These are phyloP conservation scores for Epinephelus fuscoguttatus DNA, from an alignment of 2,113 vertebrate species.

Conservation along the genomic window DNA sequence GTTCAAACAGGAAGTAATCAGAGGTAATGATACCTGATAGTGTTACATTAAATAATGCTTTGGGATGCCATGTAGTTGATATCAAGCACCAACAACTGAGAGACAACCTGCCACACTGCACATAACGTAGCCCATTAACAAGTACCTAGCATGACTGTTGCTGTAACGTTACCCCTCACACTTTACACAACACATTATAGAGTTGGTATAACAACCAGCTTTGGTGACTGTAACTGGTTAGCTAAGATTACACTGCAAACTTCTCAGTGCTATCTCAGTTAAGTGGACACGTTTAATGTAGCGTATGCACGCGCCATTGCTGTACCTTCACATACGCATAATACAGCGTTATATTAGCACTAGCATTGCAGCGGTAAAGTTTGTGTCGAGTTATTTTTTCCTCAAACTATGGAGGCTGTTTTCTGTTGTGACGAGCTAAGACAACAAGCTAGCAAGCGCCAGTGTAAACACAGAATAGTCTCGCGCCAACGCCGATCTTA, in stretches of 20 bases:
- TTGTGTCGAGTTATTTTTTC: neutral
- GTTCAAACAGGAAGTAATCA: neutral
- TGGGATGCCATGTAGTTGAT: neutral
- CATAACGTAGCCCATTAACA: neutral
- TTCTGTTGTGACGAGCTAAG: neutral
- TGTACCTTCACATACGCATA: neutral
- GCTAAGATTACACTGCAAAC: neutral
- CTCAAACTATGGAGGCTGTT: neutral
- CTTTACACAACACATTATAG: neutral
- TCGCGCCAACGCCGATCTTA: neutral
- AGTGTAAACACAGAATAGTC: constrained; percentile 35
- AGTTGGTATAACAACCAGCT: neutral
- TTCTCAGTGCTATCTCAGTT: neutral
- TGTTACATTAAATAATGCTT: neutral
- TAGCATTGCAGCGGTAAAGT: neutral
- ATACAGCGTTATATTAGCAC: neutral
- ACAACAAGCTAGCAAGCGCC: constrained; percentile 41
- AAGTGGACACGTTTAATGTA: neutral
- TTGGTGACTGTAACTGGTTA: neutral
- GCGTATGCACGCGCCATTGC: too few relatives aligned
- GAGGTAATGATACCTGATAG: neutral
- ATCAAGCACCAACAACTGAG: neutral
- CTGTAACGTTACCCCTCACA: neutral
- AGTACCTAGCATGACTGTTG: neutral
- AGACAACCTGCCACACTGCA: neutral